A percentile compares a stretch with the other conserved stretches of the same genome.
phyloP scores from a whole-genome alignment of 2,113 vertebrate genomes.

The Tenebrosternarchus preto region DNA sequence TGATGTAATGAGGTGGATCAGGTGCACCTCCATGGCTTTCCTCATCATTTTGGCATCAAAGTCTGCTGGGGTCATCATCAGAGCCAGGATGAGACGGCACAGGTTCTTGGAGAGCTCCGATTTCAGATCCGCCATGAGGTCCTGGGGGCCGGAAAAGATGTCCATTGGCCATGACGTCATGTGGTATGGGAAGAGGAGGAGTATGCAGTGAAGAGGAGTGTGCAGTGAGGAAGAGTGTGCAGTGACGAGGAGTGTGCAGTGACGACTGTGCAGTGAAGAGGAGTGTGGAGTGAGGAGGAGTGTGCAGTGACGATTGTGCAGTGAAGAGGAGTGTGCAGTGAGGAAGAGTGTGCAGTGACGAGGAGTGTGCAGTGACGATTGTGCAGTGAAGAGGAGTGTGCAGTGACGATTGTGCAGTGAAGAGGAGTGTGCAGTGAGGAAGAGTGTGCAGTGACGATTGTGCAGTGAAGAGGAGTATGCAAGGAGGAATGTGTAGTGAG shows the following conservation, averaged over 20 bases:
- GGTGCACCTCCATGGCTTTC: constrained; percentile 89
- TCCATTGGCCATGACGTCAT: not conserved
- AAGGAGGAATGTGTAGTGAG: not conserved
- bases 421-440: too few relatives aligned
- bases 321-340: too few relatives aligned
- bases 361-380: too few relatives aligned
- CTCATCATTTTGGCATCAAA: constrained; percentile 96
- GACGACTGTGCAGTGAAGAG: too few relatives aligned
- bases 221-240: not conserved
- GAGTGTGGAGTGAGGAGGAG: too few relatives aligned
- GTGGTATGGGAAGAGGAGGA: too few relatives aligned
- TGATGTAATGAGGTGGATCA: not conserved
- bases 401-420: too few relatives aligned
- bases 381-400: not conserved
- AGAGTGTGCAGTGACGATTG: too few relatives aligned
- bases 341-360: too few relatives aligned
- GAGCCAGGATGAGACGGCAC: constrained; percentile 85
- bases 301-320: not conserved
- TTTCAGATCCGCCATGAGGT: constrained; percentile 94
- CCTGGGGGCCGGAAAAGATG: constrained; percentile 67
- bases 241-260: too few relatives aligned
- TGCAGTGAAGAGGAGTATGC: too few relatives aligned
- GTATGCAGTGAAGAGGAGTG: not conserved
- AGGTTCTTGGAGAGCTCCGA: constrained; percentile 92
- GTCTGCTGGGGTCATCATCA: constrained; percentile 90